Conservation (phyloP, 2,888 invertebrate genomes). For the Glomeris marginata region DNA sequence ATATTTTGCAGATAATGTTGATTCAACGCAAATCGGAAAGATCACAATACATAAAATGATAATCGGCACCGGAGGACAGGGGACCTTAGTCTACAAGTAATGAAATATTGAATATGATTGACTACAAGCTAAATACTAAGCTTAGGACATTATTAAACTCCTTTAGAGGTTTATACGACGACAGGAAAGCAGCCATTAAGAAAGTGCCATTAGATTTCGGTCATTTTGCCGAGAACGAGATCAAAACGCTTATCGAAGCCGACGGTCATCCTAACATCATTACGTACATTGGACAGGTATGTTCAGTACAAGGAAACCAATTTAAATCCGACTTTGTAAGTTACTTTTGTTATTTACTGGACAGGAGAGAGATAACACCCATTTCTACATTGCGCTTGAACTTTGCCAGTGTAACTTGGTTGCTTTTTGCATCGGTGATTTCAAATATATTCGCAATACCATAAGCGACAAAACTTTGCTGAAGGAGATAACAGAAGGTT, state of each 20-base stretch:
- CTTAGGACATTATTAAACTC: no score
- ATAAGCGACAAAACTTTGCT: slow-evolving; percentile 17
- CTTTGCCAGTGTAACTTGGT: slow-evolving; percentile 83
- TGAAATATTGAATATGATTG: no score
- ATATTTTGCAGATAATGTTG: no score
- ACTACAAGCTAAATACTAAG: no score
- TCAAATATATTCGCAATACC: no score
- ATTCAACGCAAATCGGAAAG: no score
- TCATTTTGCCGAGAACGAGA: slow-evolving; percentile 90
- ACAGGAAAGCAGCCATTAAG: slow-evolving; percentile 87
- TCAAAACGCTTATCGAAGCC: slow-evolving; percentile 77
- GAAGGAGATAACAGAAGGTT: slow-evolving; percentile 32
- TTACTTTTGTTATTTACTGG: no score
- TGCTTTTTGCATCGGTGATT: slow-evolving; percentile 60
- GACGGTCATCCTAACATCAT: slow-evolving; percentile 89
- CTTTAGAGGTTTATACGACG: slow-evolving; percentile 82
- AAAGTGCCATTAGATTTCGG: slow-evolving; percentile 87
- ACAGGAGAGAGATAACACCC: slow-evolving; percentile 65
- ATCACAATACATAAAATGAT: no score
- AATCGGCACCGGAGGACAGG: no score
- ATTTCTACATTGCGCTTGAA: slow-evolving; percentile 83
- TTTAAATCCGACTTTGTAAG: no score
- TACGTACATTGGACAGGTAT: slow-evolving; percentile 37
- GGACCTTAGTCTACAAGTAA: no score
- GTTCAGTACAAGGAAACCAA: not conserved